Evolutionary conservation across 1,140 invertebrate species (phyloP).

Genomic region (Zaprionus davidi): DNA sequence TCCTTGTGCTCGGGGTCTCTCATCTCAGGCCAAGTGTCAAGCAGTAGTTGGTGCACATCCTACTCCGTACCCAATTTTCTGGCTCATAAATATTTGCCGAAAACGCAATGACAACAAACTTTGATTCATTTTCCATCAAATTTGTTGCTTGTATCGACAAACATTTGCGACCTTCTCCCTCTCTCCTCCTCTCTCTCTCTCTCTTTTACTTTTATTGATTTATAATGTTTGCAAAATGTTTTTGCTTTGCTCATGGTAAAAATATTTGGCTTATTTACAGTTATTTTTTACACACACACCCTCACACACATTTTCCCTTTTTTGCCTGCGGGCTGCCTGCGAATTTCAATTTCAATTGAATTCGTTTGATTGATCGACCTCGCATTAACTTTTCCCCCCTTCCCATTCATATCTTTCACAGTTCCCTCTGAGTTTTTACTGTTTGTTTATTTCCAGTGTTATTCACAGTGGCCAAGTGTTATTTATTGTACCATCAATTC

Average conservation of each 20-base stretch:
- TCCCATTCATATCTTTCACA: slow-evolving; percentile 27
- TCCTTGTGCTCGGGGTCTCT: neutral
- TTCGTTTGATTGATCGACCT: slow-evolving; percentile 70
- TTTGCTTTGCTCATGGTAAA: slow-evolving; percentile 31
- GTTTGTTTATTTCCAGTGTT: slow-evolving; percentile 55
- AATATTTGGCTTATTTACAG: slow-evolving; percentile 68
- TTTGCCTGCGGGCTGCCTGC: slow-evolving; percentile 42
- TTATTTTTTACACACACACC: slow-evolving; percentile 4
- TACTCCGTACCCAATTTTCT: slow-evolving; percentile 69
- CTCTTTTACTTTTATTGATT: slow-evolving; percentile 67
- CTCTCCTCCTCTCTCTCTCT: slow-evolving; percentile 15
- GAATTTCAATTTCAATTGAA: slow-evolving; percentile 55
- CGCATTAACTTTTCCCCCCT: slow-evolving; percentile 59
- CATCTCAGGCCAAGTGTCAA: slow-evolving; percentile 56
- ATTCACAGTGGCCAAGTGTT: slow-evolving; percentile 54
- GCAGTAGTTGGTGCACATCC: slow-evolving; percentile 56
- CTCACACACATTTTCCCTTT: slow-evolving; percentile 3
- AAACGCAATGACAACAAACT: slow-evolving; percentile 63
- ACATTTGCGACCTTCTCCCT: slow-evolving; percentile 26
- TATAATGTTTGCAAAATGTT: slow-evolving; percentile 73
- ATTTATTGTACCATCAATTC: slow-evolving; percentile 62
- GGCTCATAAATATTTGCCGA: slow-evolving; percentile 79
- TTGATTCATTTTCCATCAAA: slow-evolving; percentile 64
- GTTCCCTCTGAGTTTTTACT: neutral
- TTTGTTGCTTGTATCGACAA: slow-evolving; percentile 51